Conservation (phyloP, 2,888 invertebrate genomes). For the Aporophyla nigra region DNA sequence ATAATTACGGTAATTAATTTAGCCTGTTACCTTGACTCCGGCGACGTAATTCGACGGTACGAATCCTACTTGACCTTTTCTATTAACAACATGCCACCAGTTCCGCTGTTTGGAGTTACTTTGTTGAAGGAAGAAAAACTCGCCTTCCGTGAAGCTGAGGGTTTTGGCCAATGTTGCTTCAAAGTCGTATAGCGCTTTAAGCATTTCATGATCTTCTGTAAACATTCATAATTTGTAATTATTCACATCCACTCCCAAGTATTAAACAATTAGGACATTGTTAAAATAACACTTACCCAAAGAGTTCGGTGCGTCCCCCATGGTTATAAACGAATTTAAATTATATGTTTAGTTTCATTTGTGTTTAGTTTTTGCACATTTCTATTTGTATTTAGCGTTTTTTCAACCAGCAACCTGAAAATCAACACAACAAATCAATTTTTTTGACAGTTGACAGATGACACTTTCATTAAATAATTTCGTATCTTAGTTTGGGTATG, state of each 20-base stretch:
- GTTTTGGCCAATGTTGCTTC: conserved; percentile 96
- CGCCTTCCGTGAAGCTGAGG: conserved; percentile 94
- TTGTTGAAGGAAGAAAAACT: conserved; percentile 95
- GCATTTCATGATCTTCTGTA: conserved; percentile 94
- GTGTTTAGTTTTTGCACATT: conserved; percentile 37
- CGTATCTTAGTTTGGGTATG: conserved; percentile 11
- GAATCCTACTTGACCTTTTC: conserved; percentile 95
- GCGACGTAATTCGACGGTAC: conserved; percentile 97
- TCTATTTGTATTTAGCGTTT: conserved; percentile 23
- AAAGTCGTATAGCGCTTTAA: conserved; percentile 95
- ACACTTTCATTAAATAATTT: conserved; percentile 20
- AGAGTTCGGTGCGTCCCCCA: conserved; percentile 78
- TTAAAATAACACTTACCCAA: conserved; percentile 61
- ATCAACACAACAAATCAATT: conserved; percentile 64
- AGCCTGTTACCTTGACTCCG: conserved; percentile 92
- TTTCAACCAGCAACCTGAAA: conserved; percentile 32
- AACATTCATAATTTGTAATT: conserved; percentile 56
- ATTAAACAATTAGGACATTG: conserved; percentile 18
- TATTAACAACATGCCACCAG: conserved; percentile 97
- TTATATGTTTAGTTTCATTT: conserved; percentile 28
- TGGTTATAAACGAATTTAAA: conserved; percentile 61
- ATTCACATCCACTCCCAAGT: conserved; percentile 49
- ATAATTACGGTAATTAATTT: conserved; percentile 64
- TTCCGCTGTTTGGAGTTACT: conserved; percentile 95
- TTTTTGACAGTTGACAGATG: conserved; percentile 55